phyloP scores from a whole-genome alignment of 2,888 invertebrate genomes.

The Cataglyphis altisquamis region DNA sequence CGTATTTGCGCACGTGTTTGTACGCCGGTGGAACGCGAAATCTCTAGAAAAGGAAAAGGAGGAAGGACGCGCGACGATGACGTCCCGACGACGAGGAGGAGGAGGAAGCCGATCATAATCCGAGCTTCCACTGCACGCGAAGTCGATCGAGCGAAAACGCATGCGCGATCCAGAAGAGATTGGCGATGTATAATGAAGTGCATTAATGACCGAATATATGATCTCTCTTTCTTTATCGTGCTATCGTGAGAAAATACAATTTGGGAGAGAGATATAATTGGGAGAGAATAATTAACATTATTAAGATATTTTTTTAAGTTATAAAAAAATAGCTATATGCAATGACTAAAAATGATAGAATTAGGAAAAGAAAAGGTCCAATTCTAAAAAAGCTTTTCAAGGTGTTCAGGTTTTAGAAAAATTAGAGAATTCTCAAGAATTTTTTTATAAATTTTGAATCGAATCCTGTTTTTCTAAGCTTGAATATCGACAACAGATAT shows the following conservation, averaged over 20 bases:
- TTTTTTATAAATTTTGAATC: no score
- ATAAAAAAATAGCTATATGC: not conserved
- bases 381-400: not conserved
- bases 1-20: not conserved
- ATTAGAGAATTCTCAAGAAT: no score
- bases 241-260: not conserved
- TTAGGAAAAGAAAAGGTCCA: not conserved
- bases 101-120: constrained; percentile 57
- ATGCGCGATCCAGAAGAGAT: constrained; percentile 64
- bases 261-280: no score
- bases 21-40: constrained; percentile 60
- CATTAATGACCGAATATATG: not conserved
- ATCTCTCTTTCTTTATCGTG: not conserved
- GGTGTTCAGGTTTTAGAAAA: no score
- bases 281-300: not conserved
- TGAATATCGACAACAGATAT: not conserved
- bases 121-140: constrained; percentile 36
- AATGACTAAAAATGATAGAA: not conserved
- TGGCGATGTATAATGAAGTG: not conserved
- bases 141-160: constrained; percentile 63
- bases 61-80: constrained; percentile 64
- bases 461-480: not conserved
- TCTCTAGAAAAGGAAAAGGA: constrained; percentile 73
- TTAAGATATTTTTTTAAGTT: not conserved
- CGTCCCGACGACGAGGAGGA: constrained; percentile 51